Conservation (phyloP, 30 jellyfish, hydroid and myxozoan genomes). For the Haliclystus octoradiatus region DNA sequence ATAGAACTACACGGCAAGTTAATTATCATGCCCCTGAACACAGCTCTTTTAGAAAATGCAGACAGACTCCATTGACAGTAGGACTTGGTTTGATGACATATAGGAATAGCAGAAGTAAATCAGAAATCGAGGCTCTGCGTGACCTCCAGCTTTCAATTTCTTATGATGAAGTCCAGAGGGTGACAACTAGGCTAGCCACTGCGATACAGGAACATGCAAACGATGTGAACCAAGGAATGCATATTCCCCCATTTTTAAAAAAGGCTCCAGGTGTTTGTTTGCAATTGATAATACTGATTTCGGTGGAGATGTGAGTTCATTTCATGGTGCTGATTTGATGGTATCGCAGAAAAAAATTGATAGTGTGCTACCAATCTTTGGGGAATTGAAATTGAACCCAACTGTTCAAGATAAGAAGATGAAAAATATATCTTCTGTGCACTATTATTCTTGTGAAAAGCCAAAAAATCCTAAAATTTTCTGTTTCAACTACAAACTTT, state of each 20-base stretch:
- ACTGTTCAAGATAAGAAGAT: neutral
- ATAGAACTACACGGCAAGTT: neutral
- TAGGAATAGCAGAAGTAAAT: slow-evolving; percentile 15
- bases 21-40: neutral
- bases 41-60: neutral
- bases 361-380: neutral
- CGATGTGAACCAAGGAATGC: slow-evolving; percentile 1
- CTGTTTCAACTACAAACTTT: neutral
- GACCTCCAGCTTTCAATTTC: slow-evolving; percentile 9
- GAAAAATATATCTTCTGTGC: neutral
- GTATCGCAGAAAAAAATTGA: slow-evolving; percentile 8
- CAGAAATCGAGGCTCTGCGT: neutral
- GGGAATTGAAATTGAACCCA: neutral
- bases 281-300: slow-evolving; percentile 24
- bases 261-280: slow-evolving; percentile 1
- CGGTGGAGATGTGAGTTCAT: neutral
- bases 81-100: neutral
- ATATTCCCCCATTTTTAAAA: slow-evolving; percentile 3
- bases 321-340: slow-evolving; percentile 18
- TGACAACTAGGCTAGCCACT: slow-evolving; percentile 11
- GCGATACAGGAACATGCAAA: slow-evolving; percentile 6
- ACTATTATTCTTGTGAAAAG: neutral
- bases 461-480: neutral
- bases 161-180: slow-evolving; percentile 19
- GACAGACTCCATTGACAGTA: neutral